Percentiles rank a stretch among this genome's conserved stretches.
Conservation (phyloP, 2,888 invertebrate species). For the Gandaritis pyraliata region DNA sequence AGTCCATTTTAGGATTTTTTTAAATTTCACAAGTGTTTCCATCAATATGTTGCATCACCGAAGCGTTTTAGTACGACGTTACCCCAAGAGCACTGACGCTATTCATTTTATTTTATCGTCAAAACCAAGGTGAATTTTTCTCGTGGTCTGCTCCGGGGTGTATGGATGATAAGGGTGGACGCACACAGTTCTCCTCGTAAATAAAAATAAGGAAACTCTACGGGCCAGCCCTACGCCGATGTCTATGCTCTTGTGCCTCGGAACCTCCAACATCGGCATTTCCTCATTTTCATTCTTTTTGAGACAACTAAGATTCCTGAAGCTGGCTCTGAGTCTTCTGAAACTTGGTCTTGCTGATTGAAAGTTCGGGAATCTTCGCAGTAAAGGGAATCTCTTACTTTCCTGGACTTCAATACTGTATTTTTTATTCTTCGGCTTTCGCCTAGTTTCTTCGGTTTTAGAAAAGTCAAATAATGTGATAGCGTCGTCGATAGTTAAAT, state of each 20-base stretch:
- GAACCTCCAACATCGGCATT: constrained; percentile 61
- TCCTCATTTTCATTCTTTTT: constrained; percentile 59
- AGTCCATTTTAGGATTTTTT: not conserved
- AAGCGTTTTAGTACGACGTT: not conserved
- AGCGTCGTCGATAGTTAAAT: constrained; percentile 55
- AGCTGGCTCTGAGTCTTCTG: constrained; percentile 56
- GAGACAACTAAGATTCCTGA: constrained; percentile 68
- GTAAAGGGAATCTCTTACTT: constrained; percentile 38
- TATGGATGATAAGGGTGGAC: constrained; percentile 78
- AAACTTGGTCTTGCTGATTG: constrained; percentile 59
- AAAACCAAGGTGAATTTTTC: constrained; percentile 66
- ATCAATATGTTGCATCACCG: not conserved
- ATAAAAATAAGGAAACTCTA: constrained; percentile 71
- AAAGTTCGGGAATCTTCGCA: constrained; percentile 57
- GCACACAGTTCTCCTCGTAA: constrained; percentile 71
- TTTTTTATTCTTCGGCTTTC: constrained; percentile 32
- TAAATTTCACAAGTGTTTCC: not conserved
- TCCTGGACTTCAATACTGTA: constrained; percentile 41
- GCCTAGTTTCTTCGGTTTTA: constrained; percentile 28
- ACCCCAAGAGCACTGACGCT: not conserved
- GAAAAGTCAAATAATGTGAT: constrained; percentile 49
- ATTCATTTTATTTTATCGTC: constrained; percentile 52
- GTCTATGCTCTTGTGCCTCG: constrained; percentile 73
- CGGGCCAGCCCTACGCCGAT: constrained; percentile 74
- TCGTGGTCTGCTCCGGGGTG: constrained; percentile 71